Conservation (phyloP, 1,140 invertebrate genomes). For the Pollicipes pollicipes region DNA sequence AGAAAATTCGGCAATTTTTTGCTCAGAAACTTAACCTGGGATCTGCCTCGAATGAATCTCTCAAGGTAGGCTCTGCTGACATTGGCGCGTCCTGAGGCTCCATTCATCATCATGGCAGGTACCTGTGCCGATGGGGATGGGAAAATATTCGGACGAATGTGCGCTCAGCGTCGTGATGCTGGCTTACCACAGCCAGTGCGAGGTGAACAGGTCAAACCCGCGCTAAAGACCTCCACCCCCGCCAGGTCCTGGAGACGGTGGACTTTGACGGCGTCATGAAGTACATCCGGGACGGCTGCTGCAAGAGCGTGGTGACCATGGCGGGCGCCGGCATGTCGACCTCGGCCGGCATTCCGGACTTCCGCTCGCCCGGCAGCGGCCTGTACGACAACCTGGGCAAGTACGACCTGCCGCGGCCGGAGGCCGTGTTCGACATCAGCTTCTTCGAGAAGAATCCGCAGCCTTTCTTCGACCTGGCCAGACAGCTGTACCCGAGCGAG, state of each 20-base stretch:
- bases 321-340: slow-evolving; percentile 89
- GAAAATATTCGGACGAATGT: too few relatives aligned
- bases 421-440: slow-evolving; percentile 83
- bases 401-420: slow-evolving; percentile 80
- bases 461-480: slow-evolving; percentile 70
- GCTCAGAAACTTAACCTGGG: neutral
- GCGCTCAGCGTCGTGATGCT: too few relatives aligned
- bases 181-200: too few relatives aligned
- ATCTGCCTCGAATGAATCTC: slow-evolving; percentile 5
- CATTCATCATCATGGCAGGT: too few relatives aligned
- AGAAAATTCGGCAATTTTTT: slow-evolving; percentile 6
- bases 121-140: too few relatives aligned
- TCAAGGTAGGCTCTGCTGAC: too few relatives aligned
- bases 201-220: too few relatives aligned
- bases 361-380: slow-evolving; percentile 73
- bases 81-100: too few relatives aligned
- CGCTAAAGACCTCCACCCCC: too few relatives aligned
- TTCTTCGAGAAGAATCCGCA: slow-evolving; percentile 62
- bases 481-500: slow-evolving; percentile 61
- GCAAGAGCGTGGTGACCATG: slow-evolving; percentile 77
- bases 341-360: slow-evolving; percentile 67
- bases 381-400: slow-evolving; percentile 82
- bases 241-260: slow-evolving; percentile 35
- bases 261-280: slow-evolving; percentile 46
- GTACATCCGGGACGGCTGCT: slow-evolving; percentile 51